These are phyloP conservation scores for Sapayoa aenigma DNA, from an alignment of 2,113 vertebrate genomes.

Conservation along the genomic window DNA sequence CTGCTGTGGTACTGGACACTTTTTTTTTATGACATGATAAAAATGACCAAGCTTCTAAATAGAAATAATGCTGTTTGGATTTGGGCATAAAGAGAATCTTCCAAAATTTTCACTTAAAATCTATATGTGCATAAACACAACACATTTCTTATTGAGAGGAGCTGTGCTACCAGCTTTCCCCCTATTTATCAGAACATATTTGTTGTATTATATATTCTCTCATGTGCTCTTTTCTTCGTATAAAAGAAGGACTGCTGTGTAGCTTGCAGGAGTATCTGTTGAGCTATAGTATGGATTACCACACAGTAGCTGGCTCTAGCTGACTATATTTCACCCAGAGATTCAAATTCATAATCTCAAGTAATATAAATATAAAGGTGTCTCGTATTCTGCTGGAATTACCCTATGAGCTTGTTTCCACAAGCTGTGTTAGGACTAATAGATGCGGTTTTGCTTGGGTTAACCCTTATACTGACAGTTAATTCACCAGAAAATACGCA, in stretches of 20 bases:
- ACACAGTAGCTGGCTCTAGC: constrained; percentile 60
- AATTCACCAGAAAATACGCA: constrained; percentile 19
- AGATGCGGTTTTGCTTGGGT: constrained; percentile 40
- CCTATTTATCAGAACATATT: constrained; percentile 32
- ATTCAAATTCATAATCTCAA: constrained; percentile 67
- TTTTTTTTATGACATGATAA: constrained; percentile 56
- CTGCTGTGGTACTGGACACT: constrained; percentile 9
- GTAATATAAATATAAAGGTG: constrained; percentile 56
- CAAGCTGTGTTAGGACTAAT: constrained; percentile 55
- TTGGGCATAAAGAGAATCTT: constrained; percentile 42
- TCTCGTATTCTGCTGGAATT: constrained; percentile 63
- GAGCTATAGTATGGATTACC: constrained; percentile 40
- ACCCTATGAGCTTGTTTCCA: constrained; percentile 17
- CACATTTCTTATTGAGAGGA: constrained; percentile 24
- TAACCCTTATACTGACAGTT: constrained; percentile 45
- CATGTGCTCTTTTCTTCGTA: constrained; percentile 56
- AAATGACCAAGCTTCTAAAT: constrained; percentile 43
- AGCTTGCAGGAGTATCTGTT: constrained; percentile 51
- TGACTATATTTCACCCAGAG: constrained; percentile 61
- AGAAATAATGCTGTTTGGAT: constrained; percentile 29
- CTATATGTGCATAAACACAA: background rate
- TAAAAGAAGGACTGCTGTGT: constrained; percentile 63
- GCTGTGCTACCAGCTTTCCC: constrained; percentile 17
- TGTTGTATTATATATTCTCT: constrained; percentile 54
- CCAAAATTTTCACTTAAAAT: constrained; percentile 36